Conservation (phyloP, 2,113 vertebrate species). For the Malurus alboscapulatus region DNA sequence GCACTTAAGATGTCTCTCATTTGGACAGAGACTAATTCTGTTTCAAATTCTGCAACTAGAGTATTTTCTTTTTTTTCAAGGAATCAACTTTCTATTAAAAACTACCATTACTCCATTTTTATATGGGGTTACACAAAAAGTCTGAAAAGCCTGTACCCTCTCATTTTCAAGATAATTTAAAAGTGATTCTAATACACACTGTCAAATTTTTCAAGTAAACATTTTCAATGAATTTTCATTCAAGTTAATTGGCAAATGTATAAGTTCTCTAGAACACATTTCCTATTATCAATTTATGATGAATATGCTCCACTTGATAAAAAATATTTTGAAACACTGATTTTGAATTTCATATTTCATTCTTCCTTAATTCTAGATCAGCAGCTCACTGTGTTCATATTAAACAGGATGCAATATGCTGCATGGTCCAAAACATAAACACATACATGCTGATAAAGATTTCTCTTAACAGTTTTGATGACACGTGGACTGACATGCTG, state of each 20-base stretch:
- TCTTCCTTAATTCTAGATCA: not conserved
- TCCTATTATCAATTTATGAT: not conserved
- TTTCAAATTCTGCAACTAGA: not conserved
- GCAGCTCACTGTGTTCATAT: not conserved
- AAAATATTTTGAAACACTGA: not conserved
- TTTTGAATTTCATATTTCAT: not conserved
- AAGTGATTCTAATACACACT: not conserved
- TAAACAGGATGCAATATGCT: not conserved
- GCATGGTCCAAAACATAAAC: not conserved
- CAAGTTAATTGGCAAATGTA: not conserved
- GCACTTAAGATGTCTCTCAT: not conserved
- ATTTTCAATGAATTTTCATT: not conserved
- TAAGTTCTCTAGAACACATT: not conserved
- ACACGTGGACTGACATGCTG: fast-evolving
- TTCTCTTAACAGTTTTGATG: not conserved
- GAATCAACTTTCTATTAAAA: not conserved
- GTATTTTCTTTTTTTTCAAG: not conserved
- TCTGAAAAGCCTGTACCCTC: not conserved
- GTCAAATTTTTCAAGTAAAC: not conserved
- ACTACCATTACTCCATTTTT: not conserved
- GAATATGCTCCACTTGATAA: not conserved
- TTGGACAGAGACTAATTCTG: not conserved
- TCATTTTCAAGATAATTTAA: not conserved
- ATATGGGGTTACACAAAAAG: not conserved
- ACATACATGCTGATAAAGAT: not conserved